Evolutionary conservation across 2,888 invertebrate species (phyloP).

Genomic region (Chymomyza fuscimana): DNA sequence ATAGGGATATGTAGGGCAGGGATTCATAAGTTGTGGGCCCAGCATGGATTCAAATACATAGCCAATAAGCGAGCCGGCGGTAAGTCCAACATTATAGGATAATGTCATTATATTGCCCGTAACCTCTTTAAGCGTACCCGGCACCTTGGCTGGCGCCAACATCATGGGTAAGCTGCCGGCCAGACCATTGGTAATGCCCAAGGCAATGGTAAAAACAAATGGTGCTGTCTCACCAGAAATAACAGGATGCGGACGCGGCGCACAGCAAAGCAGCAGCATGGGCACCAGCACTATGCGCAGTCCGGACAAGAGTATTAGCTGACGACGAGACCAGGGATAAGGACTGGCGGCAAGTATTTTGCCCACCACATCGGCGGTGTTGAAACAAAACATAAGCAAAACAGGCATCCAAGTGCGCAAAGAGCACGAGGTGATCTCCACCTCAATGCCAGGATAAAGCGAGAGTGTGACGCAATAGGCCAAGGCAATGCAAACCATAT

Average conservation of each 20-base stretch:
- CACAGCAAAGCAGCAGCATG: slow-evolving; percentile 89
- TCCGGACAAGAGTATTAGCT: slow-evolving; percentile 87
- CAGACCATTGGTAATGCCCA: slow-evolving; percentile 92
- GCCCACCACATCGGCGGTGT: slow-evolving; percentile 91
- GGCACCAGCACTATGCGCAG: slow-evolving; percentile 89
- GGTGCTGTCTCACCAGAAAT: slow-evolving; percentile 85
- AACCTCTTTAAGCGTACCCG: slow-evolving; percentile 91
- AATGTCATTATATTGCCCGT: slow-evolving; percentile 97
- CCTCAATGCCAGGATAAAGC: slow-evolving; percentile 93
- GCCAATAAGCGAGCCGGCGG: slow-evolving; percentile 90
- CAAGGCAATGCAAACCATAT: slow-evolving; percentile 93
- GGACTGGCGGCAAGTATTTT: slow-evolving; percentile 87
- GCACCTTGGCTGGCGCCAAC: slow-evolving; percentile 91
- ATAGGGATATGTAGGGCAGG: slow-evolving; percentile 80
- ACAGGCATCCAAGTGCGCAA: slow-evolving; percentile 95
- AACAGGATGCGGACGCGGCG: slow-evolving; percentile 87
- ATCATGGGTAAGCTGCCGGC: slow-evolving; percentile 97
- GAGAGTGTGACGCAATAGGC: slow-evolving; percentile 95
- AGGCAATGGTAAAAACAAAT: slow-evolving; percentile 83
- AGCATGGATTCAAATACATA: slow-evolving; percentile 87
- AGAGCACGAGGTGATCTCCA: slow-evolving; percentile 91
- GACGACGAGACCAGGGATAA: slow-evolving; percentile 90
- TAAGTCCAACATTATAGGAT: slow-evolving; percentile 92
- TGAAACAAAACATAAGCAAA: slow-evolving; percentile 92
- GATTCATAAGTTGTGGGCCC: slow-evolving; percentile 81